Evolutionary conservation across 2,888 invertebrate genomes (phyloP).

Genomic region (Amiota communis): DNA sequence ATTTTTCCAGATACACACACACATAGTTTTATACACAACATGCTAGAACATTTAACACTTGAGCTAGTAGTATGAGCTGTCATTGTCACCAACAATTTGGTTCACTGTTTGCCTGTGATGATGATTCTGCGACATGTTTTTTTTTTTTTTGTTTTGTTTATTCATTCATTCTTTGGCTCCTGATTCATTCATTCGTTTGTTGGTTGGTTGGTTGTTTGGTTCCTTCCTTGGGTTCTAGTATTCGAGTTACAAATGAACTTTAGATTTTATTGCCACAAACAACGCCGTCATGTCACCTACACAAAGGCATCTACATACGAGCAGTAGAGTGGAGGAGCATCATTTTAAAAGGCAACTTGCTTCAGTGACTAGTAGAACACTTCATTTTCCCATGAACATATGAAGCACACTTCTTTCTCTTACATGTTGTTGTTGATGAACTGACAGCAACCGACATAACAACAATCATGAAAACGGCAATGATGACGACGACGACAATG

Average conservation of each 20-base stretch:
- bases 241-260: conserved; percentile 26
- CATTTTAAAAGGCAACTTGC: too few relatives aligned
- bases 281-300: background rate
- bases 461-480: background rate
- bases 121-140: conserved; percentile 10
- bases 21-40: background rate
- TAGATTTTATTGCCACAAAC: conserved; percentile 38
- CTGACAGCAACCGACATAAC: conserved; percentile 5
- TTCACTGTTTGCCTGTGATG: background rate
- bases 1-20: background rate
- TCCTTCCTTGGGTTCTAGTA: conserved; percentile 29
- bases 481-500: background rate
- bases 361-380: too few relatives aligned
- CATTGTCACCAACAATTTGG: conserved; percentile 6
- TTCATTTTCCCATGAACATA: too few relatives aligned
- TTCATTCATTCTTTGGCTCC: conserved; percentile 7
- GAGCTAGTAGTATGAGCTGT: conserved; percentile 22
- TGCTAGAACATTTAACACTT: conserved; percentile 10
- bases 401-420: too few relatives aligned
- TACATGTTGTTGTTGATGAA: too few relatives aligned
- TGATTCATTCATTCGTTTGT: conserved; percentile 3
- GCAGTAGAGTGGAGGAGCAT: too few relatives aligned
- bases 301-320: conserved; percentile 8
- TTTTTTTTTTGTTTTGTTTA: conserved; percentile 2
- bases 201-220: conserved; percentile 25